Evolutionary conservation across 2,113 vertebrate genomes (phyloP), one percentile per base, ranked within the genome.

Genomic region (Ophiodon elongatus): DNA sequence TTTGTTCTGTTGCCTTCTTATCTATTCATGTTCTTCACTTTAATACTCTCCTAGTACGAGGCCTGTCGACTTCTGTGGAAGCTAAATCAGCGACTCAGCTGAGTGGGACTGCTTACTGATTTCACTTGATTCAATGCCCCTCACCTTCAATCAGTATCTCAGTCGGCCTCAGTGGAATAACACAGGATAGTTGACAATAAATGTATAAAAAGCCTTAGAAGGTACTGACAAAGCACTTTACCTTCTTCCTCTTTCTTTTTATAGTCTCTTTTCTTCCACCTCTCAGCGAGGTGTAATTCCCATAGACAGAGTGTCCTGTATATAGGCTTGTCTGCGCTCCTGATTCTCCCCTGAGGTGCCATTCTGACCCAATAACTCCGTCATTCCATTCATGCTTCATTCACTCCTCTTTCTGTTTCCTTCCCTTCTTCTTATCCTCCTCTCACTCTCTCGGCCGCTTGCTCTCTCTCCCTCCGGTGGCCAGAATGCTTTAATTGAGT

Each of bases 361-460:
- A 92, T 92, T 88, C 90, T 94, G 94, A 94, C 92, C 93, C 91
- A 94, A 87, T 94, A 94, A 92, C 86, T 91, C 89, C 88, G 90
- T 85, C 91, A 86, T 85, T 86, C 85, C 86, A 81, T 85, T 89
- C 90, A 83, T 84, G 80, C 85, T 87, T 77, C 84, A 82, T 82
- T 89, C 90, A 76, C 83, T 85, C 79, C 41, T 84, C 80, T 83
- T 68, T 73, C 72, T 78, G 69, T 74, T 37, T 75, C 75, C 67
- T 72, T 71, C 50, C 64, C 65, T 39, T 57, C 59, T n/a, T 72
- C 15, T 60, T 23, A 70, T 70, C 52, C 69, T 27, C 50, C 33
- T 72, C 50, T 72, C 33, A 47, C 74, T 47, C 60, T 67, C 56
- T 77, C 43, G 9, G 69, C 78, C 52, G 21, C 81, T 85, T 56